Base-by-base conservation (phyloP, 2,797 vertebrate genomes). In the Myotis vivesi region DNA sequence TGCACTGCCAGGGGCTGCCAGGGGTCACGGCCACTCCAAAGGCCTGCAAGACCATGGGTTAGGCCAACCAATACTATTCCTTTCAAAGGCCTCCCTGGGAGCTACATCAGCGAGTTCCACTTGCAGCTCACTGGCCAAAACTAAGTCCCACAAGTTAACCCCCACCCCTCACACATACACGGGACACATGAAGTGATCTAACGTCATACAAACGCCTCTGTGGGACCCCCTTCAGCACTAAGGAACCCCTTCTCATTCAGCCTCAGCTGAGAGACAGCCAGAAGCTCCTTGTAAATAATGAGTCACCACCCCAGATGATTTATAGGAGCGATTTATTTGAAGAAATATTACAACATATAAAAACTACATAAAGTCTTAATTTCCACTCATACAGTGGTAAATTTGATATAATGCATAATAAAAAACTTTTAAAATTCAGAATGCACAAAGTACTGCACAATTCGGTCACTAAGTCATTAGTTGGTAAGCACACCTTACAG, bases 341-440 rank as follows among this genome's bases (percentile, higher is more conserved):
- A 98, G 98, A 98, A 99, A 99, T 99, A 99, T 99, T 99, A 99
- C 99, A 99, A 99, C 99, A 99, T 99, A 99, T 99, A 99, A 99
- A 99, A 99, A 99, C 99, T 99, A 99, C 99, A 99, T 99, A 99
- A 99, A 99, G 98, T 99, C 98, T 98, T 96, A 96, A 98, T 98
- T 98, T 97, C 98, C 98, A 99, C 98, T 97, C 95, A 97, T 71
- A 97, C 98, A 98, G 98, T 98, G 97, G 98, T 97, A 98, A 98
- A 97, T 98, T 98, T 98, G 97, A 98, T 98, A 99, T 97, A 97
- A 98, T 73, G 97, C 95, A 94, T 97, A 96, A 97, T 99, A 99
- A 99, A 99, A 99, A 98, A 98, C 98, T 79, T 98, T 98, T 98
- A 98, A 98, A 97, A 99, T 98, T 98, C 95, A 97, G 94, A 96